phyloP scores from a whole-genome alignment of 2,797 vertebrate species.

The Oreonectes daqikongensis region DNA sequence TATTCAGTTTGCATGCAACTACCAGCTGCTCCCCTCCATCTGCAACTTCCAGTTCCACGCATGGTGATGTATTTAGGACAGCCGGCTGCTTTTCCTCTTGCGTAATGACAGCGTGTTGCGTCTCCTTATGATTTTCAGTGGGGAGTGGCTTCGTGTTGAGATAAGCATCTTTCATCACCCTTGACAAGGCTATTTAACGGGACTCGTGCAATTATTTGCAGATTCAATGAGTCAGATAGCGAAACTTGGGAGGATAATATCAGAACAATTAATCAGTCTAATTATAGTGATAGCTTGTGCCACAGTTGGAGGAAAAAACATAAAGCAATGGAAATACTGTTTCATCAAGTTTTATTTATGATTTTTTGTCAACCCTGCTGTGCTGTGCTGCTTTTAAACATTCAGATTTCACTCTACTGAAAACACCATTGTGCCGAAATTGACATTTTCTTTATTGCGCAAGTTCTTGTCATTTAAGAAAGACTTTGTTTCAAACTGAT shows the following conservation, averaged over 20 bases:
- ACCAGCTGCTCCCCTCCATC: constrained; percentile 40
- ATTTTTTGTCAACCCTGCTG: background rate
- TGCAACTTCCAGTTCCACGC: constrained; percentile 21
- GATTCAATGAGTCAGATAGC: constrained; percentile 50
- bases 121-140: constrained; percentile 34
- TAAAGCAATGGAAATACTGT: constrained; percentile 2
- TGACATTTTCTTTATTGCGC: background rate
- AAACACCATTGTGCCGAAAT: background rate
- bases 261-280: constrained; percentile 66
- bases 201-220: constrained; percentile 49
- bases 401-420: background rate
- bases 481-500: background rate
- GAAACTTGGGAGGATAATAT: constrained; percentile 60
- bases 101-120: constrained; percentile 14
- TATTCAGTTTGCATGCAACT: constrained; percentile 1
- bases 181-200: constrained; percentile 44
- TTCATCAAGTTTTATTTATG: constrained; percentile 4
- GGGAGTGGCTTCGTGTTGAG: constrained; percentile 22
- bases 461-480: background rate
- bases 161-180: constrained; percentile 40
- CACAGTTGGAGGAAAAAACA: constrained; percentile 24
- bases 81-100: constrained; percentile 14
- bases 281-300: constrained; percentile 58
- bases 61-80: constrained; percentile 20
- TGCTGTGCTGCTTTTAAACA: background rate